phyloP scores from a whole-genome alignment of 64 coral and sea anemone species.

The Stichodactyla mertensii region DNA sequence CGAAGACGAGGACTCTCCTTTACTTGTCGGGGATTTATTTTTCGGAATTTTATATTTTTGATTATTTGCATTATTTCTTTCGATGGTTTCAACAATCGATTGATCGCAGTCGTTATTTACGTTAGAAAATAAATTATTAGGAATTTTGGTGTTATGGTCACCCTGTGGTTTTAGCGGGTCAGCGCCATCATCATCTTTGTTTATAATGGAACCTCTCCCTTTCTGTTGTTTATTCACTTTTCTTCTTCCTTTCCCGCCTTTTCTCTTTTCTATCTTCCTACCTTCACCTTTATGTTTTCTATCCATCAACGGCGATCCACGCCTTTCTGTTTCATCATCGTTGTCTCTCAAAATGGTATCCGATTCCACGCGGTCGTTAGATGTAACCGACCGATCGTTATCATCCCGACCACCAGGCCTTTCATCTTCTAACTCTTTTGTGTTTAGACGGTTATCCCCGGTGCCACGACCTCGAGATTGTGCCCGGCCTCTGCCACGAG shows the following conservation, averaged over 20 bases:
- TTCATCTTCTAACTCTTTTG: neutral
- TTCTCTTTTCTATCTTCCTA: neutral
- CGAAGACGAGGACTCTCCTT: neutral
- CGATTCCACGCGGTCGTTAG: neutral
- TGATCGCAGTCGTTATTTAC: neutral
- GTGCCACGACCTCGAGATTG: neutral
- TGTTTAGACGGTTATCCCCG: neutral
- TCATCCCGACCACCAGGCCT: neutral
- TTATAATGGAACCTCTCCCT: neutral
- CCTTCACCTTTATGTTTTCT: neutral
- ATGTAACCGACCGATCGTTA: neutral
- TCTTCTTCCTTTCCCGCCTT: neutral
- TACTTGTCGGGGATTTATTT: neutral
- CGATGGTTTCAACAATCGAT: neutral
- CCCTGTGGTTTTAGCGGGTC: neutral
- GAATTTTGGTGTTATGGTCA: neutral
- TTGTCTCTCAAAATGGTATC: neutral
- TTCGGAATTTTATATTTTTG: neutral
- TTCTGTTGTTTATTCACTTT: neutral
- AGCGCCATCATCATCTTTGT: neutral
- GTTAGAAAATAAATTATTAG: neutral
- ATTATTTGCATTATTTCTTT: neutral
- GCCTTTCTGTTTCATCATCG: neutral
- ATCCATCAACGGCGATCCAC: neutral
- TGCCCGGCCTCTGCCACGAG: slow-evolving; percentile 11